phyloP scores from a whole-genome alignment of 2,797 vertebrate genomes.

The Leuciscus waleckii region DNA sequence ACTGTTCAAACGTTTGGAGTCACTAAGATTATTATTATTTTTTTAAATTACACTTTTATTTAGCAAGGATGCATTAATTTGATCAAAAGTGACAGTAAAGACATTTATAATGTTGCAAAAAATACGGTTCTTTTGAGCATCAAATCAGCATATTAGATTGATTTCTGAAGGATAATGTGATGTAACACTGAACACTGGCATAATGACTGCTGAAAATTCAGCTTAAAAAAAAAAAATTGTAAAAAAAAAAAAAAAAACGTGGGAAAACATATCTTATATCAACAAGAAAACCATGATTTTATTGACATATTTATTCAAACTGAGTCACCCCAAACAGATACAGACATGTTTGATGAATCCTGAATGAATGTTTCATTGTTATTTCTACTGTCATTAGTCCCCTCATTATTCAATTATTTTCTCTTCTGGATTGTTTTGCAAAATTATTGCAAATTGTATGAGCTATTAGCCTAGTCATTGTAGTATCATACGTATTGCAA shows the following conservation, averaged over 20 bases:
- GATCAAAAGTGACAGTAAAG: background rate
- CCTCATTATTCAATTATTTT: background rate
- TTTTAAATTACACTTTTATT: background rate
- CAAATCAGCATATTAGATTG: background rate
- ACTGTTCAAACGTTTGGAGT: background rate
- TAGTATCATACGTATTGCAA: background rate
- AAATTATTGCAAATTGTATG: background rate
- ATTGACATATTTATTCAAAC: no score
- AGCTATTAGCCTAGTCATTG: background rate
- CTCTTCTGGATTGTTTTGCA: background rate
- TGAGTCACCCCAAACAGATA: background rate
- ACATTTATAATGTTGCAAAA: background rate
- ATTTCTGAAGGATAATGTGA: background rate
- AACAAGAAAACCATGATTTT: no score
- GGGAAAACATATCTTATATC: no score
- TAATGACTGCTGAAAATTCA: no score
- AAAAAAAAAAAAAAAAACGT: no score
- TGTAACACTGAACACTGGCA: background rate
- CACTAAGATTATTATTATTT: no score
- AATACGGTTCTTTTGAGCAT: background rate
- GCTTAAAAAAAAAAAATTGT: background rate
- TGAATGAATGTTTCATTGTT: background rate
- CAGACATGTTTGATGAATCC: background rate
- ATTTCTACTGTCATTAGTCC: background rate
- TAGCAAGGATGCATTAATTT: background rate